Conservation (phyloP, 2,797 vertebrate genomes). For the Coendou prehensilis region DNA sequence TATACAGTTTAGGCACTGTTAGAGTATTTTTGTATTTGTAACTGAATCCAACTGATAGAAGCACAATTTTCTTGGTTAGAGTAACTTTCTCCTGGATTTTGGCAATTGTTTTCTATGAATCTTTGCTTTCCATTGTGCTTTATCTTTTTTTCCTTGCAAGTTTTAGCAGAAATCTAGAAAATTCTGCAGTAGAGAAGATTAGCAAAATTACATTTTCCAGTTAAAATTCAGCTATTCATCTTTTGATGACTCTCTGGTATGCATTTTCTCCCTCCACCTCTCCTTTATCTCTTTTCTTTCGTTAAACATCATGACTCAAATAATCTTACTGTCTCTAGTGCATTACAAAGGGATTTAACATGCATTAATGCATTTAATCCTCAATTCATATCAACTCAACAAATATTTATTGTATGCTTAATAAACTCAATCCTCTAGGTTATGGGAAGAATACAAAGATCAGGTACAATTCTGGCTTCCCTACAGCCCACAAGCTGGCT, state of each 20-base stretch:
- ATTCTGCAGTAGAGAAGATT: not conserved
- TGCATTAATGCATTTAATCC: slow-evolving; percentile 24
- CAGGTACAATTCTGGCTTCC: not conserved
- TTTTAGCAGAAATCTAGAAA: slow-evolving; percentile 2
- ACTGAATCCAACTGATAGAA: not conserved
- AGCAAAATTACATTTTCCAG: slow-evolving; percentile 3
- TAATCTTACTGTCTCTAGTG: slow-evolving; percentile 12
- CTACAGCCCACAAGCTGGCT: not conserved
- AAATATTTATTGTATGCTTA: slow-evolving; percentile 61
- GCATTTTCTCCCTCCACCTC: too few species aligned
- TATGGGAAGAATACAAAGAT: not conserved
- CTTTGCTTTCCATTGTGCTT: slow-evolving; percentile 4
- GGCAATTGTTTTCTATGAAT: not conserved
- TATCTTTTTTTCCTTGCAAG: not conserved
- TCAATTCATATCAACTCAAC: slow-evolving; percentile 67
- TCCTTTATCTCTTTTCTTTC: not conserved
- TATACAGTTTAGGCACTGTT: not conserved
- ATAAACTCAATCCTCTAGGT: slow-evolving; percentile 4
- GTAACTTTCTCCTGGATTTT: not conserved
- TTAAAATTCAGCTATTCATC: not conserved
- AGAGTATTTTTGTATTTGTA: not conserved
- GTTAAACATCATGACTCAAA: not conserved
- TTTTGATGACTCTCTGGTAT: not conserved
- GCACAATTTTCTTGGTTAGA: not conserved
- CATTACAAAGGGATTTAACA: slow-evolving; percentile 28